Base-by-base conservation (phyloP, 2,797 vertebrate species). In the Scyliorhinus canicula region DNA sequence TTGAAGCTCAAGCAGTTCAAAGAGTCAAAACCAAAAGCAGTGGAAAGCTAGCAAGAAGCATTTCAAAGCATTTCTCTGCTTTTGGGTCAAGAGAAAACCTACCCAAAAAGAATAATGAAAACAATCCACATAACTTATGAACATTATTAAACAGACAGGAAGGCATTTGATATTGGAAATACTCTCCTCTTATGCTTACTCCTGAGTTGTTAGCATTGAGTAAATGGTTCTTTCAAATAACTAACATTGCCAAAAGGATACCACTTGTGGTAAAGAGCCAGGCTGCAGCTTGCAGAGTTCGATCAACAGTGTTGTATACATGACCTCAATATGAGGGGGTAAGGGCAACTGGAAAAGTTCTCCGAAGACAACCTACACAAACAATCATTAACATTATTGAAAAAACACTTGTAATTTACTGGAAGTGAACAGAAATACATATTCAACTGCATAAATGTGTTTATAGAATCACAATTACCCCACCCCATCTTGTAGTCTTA, bases 281-380 rank as follows among this genome's bases (percentile, higher is more conserved):
- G 99, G 99, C 96, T 99, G 99, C 96, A 99, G 98, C 95, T 99
- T 99, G 97, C 99, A 99, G 88, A 99, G 98, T 95, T 99, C 99
- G 84, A 99, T 99, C 55, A 99, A 98, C 95, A 99, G 97, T 0
- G 99, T 98, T 1, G 99, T 99, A 96, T 99, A 99, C 98, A 98
- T 98, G 95, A 99, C 98, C 60, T 99, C 98, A 0, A 99, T 98
- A 96, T 99, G 98, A 35, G 98, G 99, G 0, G 99, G 98, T 52
- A 95, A 50, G 0, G 99, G 99, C 95, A 99, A 97, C 12, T 98
- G 98, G 96, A 99, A 99, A 19, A 99, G 97, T 95, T 99, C 98
- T 11, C 98, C 98, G 96, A 99, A 99, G 95, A 99, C 98, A 60
- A 99, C 99, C 99, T 99, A 93, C 16, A 77, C n/a, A n/a, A 94